Percentiles rank a stretch among this genome's conserved stretches.
Evolutionary conservation across 1,140 invertebrate species (phyloP).

Genomic region (Babylonia areolata): DNA sequence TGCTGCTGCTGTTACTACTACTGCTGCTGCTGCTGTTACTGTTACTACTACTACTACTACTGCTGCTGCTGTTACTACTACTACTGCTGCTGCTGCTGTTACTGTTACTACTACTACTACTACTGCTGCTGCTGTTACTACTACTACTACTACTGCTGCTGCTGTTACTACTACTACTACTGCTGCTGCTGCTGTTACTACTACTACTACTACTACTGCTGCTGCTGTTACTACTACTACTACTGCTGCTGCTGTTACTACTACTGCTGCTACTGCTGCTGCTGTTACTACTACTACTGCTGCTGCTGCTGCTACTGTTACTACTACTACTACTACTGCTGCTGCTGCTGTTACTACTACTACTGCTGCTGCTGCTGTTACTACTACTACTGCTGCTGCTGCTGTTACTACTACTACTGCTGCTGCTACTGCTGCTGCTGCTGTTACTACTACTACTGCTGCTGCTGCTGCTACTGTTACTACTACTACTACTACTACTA

Average conservation of each 20-base stretch:
- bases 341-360: background rate
- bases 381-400: background rate
- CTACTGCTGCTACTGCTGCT: background rate
- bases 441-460: slow-evolving; percentile 5
- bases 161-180: background rate
- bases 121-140: background rate
- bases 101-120: background rate
- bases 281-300: slow-evolving; percentile 7
- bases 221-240: background rate
- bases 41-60: background rate
- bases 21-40: too few species aligned
- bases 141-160: slow-evolving; percentile 4
- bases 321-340: background rate
- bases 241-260: slow-evolving; percentile 17
- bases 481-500: slow-evolving; percentile 22
- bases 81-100: background rate
- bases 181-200: background rate
- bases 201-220: background rate
- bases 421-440: background rate
- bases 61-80: background rate
- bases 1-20: background rate
- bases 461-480: background rate
- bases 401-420: background rate
- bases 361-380: slow-evolving; percentile 4
- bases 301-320: background rate